Evolutionary conservation across 2,888 invertebrate species (phyloP).

Genomic region (Octonoba sinensis): DNA sequence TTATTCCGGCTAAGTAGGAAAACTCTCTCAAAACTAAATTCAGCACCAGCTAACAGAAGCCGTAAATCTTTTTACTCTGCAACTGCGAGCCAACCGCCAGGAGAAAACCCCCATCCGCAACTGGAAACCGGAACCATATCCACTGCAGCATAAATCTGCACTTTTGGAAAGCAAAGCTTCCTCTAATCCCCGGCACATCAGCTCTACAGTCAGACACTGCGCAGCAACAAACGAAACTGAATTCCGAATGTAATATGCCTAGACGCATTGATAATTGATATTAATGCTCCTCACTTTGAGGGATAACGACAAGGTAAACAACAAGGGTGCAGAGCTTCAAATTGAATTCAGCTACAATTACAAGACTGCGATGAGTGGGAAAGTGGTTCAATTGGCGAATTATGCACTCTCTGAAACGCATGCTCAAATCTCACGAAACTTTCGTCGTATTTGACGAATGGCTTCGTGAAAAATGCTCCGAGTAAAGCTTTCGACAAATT

Average conservation of each 20-base stretch:
- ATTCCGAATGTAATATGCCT: slow-evolving; percentile 16
- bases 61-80: too few relatives aligned
- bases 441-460: too few relatives aligned
- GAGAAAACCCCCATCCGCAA: too few relatives aligned
- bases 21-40: too few relatives aligned
- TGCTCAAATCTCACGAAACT: too few relatives aligned
- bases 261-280: slow-evolving; percentile 55
- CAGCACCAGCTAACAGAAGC: too few relatives aligned
- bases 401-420: too few relatives aligned
- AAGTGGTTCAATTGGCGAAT: slow-evolving; percentile 1
- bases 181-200: slow-evolving; percentile 23
- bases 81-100: too few relatives aligned
- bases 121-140: too few relatives aligned
- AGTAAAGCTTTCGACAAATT: too few relatives aligned
- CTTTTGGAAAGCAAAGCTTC: not conserved
- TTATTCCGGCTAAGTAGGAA: too few relatives aligned
- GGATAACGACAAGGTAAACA: slow-evolving; percentile 39
- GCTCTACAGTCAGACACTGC: not conserved
- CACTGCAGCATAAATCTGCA: not conserved
- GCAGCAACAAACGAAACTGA: slow-evolving; percentile 41
- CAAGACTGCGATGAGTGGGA: not conserved
- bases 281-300: slow-evolving; percentile 39
- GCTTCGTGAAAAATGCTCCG: too few relatives aligned
- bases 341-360: slow-evolving; percentile 26
- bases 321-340: slow-evolving; percentile 2